Percentiles rank a stretch among this genome's conserved stretches.
Conservation (phyloP, 2,888 invertebrate species). For the Agelastica alni region DNA sequence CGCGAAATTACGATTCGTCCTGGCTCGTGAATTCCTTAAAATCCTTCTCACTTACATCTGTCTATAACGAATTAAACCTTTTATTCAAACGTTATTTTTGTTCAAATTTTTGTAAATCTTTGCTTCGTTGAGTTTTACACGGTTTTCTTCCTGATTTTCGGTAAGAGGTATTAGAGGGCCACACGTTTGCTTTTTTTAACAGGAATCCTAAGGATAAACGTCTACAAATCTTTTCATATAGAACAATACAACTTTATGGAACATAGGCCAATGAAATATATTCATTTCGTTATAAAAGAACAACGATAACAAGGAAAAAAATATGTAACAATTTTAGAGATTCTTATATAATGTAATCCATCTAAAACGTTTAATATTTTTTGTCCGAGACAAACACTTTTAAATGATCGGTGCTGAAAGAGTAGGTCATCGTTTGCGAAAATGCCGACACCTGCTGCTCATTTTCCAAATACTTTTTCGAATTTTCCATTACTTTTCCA, state of each 20-base stretch:
- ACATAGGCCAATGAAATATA: too few relatives aligned
- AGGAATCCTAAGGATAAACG: constrained; percentile 4
- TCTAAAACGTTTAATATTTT: too few relatives aligned
- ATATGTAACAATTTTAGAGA: too few relatives aligned
- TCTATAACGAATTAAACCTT: constrained; percentile 50
- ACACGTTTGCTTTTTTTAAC: constrained; percentile 28
- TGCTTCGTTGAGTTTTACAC: constrained; percentile 16
- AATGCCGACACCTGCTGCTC: constrained; percentile 15
- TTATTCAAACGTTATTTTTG: constrained; percentile 31
- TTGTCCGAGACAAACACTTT: too few relatives aligned
- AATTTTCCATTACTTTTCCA: constrained; percentile 14
- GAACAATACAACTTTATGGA: too few relatives aligned
- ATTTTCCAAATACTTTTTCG: too few relatives aligned
- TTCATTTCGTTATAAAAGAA: too few relatives aligned
- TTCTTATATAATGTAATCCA: too few relatives aligned
- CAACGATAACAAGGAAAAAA: too few relatives aligned
- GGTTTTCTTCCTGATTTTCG: constrained; percentile 25
- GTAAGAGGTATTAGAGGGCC: constrained; percentile 30
- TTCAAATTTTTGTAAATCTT: constrained; percentile 24
- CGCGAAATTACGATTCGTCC: constrained; percentile 52
- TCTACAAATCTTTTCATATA: constrained; percentile 9
- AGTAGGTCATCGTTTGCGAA: constrained; percentile 8
- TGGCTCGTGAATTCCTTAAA: constrained; percentile 49
- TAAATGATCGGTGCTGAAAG: constrained; percentile 1
- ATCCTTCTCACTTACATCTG: constrained; percentile 46